Evolutionary conservation across 2,113 vertebrate genomes (phyloP).

Genomic region (Gobius niger): DNA sequence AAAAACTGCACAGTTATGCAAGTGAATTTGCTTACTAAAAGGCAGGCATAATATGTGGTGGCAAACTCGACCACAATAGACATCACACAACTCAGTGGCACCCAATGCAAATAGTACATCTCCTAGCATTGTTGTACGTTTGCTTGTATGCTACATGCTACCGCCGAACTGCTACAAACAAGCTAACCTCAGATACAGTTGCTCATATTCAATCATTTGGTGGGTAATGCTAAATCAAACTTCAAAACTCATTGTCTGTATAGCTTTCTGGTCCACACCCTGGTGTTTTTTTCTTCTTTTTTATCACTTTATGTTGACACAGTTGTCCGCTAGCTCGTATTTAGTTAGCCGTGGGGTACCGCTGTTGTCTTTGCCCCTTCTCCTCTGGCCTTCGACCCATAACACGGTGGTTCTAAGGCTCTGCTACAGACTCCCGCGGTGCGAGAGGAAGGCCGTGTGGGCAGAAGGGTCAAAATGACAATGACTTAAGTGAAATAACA

Average conservation of each 20-base stretch:
- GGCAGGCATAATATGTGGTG: no score
- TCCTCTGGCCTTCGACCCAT: constrained; percentile 48
- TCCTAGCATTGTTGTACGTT: no score
- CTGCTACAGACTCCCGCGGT: constrained; percentile 36
- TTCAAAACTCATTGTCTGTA: background rate
- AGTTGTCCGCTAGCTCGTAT: constrained; percentile 65
- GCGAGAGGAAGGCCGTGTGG: constrained; percentile 3
- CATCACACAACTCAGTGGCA: no score
- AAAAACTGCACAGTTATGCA: no score
- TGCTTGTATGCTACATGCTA: no score
- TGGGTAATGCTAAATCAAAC: no score
- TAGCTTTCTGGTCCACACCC: background rate
- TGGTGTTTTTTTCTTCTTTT: background rate
- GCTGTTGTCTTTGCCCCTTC: constrained; percentile 51
- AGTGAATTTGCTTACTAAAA: no score
- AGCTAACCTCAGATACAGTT: no score
- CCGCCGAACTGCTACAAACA: no score
- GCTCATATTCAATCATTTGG: no score
- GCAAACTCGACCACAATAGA: no score
- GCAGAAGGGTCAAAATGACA: constrained; percentile 7
- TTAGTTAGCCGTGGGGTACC: constrained; percentile 66
- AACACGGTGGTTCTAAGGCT: constrained; percentile 48
- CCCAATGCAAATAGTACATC: no score
- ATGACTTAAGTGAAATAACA: constrained; percentile 4
- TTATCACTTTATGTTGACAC: constrained; percentile 64